These are phyloP conservation scores for Bergia puertoricense DNA, from an alignment of 92 coral and sea anemone genomes.

Conservation along the genomic window DNA sequence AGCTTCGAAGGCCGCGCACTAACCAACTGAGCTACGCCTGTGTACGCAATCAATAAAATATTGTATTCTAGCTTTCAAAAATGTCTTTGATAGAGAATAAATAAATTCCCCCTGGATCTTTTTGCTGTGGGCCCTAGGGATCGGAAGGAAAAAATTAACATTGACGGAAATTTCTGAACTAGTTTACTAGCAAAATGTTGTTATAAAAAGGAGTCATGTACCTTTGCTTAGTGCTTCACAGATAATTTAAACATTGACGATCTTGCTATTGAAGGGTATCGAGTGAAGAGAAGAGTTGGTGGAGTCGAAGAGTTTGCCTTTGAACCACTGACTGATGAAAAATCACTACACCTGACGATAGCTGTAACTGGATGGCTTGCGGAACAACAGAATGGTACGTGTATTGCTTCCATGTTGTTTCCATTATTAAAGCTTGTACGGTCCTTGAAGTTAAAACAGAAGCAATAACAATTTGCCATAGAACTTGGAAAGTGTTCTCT, in stretches of 20 bases:
- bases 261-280: constrained; percentile 47
- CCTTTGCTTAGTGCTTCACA: neutral
- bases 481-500: no score
- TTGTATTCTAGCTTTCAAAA: no score
- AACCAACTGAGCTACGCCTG: no score
- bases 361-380: constrained; percentile 85
- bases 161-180: no score
- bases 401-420: neutral
- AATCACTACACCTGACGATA: constrained; percentile 70
- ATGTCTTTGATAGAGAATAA: no score
- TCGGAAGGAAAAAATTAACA: no score
- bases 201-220: no score
- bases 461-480: neutral
- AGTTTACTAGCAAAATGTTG: no score
- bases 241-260: neutral
- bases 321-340: constrained; percentile 55
- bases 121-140: no score
- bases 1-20: no score
- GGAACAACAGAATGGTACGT: constrained; percentile 48
- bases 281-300: constrained; percentile 78
- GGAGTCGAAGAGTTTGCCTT: constrained; percentile 76
- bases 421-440: neutral
- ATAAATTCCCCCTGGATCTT: no score
- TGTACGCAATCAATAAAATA: no score
- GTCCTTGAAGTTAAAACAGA: neutral